Conservation (phyloP, 2,113 vertebrate genomes). For the Phrynocephalus versicolor region DNA sequence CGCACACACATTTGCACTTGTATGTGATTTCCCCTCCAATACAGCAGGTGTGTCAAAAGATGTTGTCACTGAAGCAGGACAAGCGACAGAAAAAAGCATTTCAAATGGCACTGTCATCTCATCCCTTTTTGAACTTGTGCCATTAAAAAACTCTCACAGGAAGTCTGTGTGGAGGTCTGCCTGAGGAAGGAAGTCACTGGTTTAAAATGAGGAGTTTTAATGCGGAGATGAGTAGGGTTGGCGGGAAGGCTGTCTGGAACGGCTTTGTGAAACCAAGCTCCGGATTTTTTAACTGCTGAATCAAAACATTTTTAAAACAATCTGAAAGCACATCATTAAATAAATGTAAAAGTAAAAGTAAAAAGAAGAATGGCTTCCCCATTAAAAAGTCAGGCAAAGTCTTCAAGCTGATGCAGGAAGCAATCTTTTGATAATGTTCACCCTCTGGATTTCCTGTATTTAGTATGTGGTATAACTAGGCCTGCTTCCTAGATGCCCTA, state of each 20-base stretch:
- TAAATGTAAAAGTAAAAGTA: no score
- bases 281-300: neutral
- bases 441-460: no score
- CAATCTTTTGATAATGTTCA: no score
- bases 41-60: neutral
- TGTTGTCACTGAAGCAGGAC: neutral
- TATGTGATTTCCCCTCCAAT: neutral
- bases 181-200: neutral
- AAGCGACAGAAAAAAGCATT: neutral
- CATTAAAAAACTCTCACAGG: neutral
- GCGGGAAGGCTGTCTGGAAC: neutral
- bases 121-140: neutral
- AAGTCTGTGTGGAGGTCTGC: neutral
- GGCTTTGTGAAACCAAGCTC: neutral
- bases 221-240: neutral
- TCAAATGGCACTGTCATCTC: neutral
- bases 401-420: no score
- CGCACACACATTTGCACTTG: no score
- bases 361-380: no score
- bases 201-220: neutral
- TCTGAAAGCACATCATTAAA: no score
- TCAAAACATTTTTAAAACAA: neutral
- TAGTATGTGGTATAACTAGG: no score
- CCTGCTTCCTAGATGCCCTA: no score
- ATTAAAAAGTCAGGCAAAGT: no score